Conservation (phyloP, 2,888 invertebrate genomes). For the Hirtodrosophila histrioides region DNA sequence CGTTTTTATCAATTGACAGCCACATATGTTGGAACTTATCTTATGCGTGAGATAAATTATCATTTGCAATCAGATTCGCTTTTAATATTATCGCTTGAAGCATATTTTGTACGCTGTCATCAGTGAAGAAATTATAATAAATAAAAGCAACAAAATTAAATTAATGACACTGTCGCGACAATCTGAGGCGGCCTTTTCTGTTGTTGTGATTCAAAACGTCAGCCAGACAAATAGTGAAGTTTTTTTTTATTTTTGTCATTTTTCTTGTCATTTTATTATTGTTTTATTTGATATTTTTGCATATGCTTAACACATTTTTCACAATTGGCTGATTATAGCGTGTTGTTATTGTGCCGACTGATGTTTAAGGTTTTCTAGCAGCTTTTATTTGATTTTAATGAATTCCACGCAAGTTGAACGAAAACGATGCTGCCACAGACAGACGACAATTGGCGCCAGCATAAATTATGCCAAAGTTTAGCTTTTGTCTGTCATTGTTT, state of each 20-base stretch:
- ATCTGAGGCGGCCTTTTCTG: constrained; percentile 35
- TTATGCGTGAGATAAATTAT: constrained; percentile 39
- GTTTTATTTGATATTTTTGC: constrained; percentile 37
- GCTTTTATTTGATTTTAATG: constrained; percentile 49
- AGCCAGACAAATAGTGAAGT: too few relatives aligned
- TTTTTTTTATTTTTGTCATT: not conserved
- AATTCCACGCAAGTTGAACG: constrained; percentile 32
- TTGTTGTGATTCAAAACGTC: too few relatives aligned
- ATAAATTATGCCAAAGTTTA: constrained; percentile 54
- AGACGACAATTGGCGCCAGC: constrained; percentile 58
- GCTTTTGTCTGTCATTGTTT: constrained; percentile 40
- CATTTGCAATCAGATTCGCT: constrained; percentile 41
- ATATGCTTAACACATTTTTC: constrained; percentile 74
- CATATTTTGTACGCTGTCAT: constrained; percentile 39
- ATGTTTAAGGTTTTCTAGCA: constrained; percentile 38
- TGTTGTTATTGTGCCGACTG: constrained; percentile 14
- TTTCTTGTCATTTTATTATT: constrained; percentile 5
- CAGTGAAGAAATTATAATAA: constrained; percentile 34
- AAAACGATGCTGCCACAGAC: constrained; percentile 17
- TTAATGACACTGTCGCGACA: constrained; percentile 53
- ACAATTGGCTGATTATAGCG: constrained; percentile 52
- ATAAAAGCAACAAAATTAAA: constrained; percentile 35
- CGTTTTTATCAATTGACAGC: constrained; percentile 13
- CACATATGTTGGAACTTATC: constrained; percentile 12
- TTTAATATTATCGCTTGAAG: constrained; percentile 27